phyloP scores from a whole-genome alignment of 2,888 invertebrate genomes.

The Acutogordius australiensis region DNA sequence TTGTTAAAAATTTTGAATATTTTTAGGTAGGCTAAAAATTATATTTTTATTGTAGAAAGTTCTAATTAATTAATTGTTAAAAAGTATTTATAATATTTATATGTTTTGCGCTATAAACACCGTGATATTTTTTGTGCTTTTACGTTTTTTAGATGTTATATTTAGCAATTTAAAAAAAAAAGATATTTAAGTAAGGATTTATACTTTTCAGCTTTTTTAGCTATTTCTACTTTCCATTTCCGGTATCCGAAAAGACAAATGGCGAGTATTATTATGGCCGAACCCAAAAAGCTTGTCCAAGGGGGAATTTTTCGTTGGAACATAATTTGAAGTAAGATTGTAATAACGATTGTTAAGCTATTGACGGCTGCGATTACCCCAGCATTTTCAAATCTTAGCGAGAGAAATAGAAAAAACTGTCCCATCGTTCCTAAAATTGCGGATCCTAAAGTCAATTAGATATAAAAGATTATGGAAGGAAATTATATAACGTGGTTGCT shows the following conservation, averaged over 20 bases:
- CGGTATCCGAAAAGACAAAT: background rate
- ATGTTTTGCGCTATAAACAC: too few relatives aligned
- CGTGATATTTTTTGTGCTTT: too few relatives aligned
- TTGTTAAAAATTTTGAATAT: too few relatives aligned
- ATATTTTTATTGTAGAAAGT: too few relatives aligned
- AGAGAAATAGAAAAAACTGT: background rate
- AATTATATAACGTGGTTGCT: too few relatives aligned
- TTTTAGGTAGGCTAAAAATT: too few relatives aligned
- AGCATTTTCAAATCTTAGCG: background rate
- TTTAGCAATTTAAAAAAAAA: too few relatives aligned
- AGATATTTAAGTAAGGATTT: too few relatives aligned
- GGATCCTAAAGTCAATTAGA: background rate
- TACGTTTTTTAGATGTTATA: too few relatives aligned
- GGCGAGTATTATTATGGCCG: background rate
- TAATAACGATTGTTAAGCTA: slow-evolving; percentile 3
- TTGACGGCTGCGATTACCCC: background rate
- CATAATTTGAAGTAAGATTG: background rate
- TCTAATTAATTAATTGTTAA: too few relatives aligned
- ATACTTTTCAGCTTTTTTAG: background rate
- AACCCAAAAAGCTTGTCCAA: slow-evolving; percentile 7
- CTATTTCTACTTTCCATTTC: background rate
- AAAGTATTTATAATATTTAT: too few relatives aligned
- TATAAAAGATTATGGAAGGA: too few relatives aligned
- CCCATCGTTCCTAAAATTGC: background rate
- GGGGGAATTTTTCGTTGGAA: background rate